Conservation (phyloP, 2,113 vertebrate genomes). For the Cacatua alba region DNA sequence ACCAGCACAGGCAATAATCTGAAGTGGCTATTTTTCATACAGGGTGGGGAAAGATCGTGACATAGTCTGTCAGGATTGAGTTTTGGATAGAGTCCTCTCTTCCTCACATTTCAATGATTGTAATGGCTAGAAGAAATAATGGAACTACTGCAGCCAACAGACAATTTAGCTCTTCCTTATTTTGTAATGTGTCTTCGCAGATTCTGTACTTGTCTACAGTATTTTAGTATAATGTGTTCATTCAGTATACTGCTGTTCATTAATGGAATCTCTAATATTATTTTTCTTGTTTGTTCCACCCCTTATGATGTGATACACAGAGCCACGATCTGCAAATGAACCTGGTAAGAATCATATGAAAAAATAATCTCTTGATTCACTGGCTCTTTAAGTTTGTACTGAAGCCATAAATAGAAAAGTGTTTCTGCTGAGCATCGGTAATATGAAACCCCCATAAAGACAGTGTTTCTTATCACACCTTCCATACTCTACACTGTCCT, state of each 20-base stretch:
- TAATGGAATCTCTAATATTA: conserved; percentile 45
- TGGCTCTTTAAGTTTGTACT: conserved; percentile 58
- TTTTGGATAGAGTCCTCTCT: background rate
- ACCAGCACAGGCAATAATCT: background rate
- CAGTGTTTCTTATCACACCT: conserved; percentile 62
- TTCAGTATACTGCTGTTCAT: background rate
- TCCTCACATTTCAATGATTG: background rate
- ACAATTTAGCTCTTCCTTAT: background rate
- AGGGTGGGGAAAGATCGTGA: background rate
- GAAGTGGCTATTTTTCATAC: background rate
- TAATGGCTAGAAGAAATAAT: background rate
- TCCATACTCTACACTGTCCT: conserved; percentile 27
- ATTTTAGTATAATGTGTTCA: background rate
- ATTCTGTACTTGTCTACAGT: background rate
- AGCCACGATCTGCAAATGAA: conserved; percentile 85
- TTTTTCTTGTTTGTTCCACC: conserved; percentile 54
- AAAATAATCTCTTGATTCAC: conserved; percentile 61
- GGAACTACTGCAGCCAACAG: background rate
- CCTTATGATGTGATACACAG: conserved; percentile 66
- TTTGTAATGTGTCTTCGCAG: background rate
- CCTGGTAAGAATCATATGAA: conserved; percentile 80
- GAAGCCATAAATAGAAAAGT: conserved; percentile 44
- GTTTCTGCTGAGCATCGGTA: conserved; percentile 69
- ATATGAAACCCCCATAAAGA: conserved; percentile 68
- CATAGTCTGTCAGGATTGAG: background rate